Evolutionary conservation across 2,113 vertebrate genomes (phyloP).

Genomic region (Brachirus orientalis): DNA sequence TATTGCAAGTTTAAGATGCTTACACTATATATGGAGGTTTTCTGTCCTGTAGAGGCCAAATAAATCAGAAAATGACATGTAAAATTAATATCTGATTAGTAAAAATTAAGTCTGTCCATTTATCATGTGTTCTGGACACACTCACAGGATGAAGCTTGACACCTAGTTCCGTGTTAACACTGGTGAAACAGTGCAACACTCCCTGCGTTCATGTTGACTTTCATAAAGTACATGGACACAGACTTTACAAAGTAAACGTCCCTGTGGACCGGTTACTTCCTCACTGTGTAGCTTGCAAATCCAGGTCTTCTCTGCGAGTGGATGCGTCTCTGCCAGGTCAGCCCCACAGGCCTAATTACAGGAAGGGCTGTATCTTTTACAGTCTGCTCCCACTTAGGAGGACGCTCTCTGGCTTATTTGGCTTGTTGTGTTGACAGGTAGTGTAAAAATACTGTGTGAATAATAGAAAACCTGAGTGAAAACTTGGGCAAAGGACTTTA

Average conservation of each 20-base stretch:
- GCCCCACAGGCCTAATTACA: conserved; percentile 67
- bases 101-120: not conserved
- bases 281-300: not conserved
- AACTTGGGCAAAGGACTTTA: conserved; percentile 18
- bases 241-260: not conserved
- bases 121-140: not conserved
- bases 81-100: too few species aligned
- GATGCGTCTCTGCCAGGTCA: conserved; percentile 37
- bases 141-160: not conserved
- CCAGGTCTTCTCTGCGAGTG: not conserved
- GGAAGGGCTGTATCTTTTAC: conserved; percentile 63
- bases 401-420: conserved; percentile 17
- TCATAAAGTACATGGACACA: not conserved
- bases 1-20: too few species aligned
- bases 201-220: too few species aligned
- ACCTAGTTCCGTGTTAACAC: not conserved
- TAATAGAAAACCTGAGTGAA: conserved; percentile 33
- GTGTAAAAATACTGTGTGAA: too few species aligned
- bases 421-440: conserved; percentile 29
- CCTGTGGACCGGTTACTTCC: not conserved
- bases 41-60: too few species aligned
- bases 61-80: too few species aligned
- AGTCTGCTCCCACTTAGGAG: conserved; percentile 38
- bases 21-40: too few species aligned
- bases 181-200: not conserved